These are phyloP conservation scores for Trichogramma evanescens DNA, from an alignment of 2,888 invertebrate genomes.

Conservation along the genomic window DNA sequence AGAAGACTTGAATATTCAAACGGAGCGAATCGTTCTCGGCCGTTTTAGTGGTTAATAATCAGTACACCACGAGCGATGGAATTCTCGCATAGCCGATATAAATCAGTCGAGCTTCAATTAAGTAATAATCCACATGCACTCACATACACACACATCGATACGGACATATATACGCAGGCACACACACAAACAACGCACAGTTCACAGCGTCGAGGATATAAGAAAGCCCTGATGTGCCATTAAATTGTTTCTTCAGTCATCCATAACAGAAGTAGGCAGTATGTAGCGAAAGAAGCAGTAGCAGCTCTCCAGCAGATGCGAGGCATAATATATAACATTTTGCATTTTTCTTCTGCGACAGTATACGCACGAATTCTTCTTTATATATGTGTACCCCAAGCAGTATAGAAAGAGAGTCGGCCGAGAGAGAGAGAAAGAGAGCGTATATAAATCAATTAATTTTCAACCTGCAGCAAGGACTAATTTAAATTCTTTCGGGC, in stretches of 20 bases:
- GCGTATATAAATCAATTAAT: conserved; percentile 45
- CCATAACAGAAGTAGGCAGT: too few relatives aligned
- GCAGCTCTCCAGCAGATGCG: too few relatives aligned
- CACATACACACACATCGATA: neutral
- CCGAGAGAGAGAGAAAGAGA: neutral
- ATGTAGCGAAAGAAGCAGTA: too few relatives aligned
- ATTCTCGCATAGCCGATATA: conserved; percentile 18
- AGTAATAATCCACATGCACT: conserved; percentile 19
- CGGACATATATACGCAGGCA: too few relatives aligned
- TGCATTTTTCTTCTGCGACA: too few relatives aligned
- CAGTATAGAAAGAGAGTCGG: neutral
- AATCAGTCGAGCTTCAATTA: conserved; percentile 25
- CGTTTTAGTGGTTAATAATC: conserved; percentile 16
- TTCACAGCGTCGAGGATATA: too few relatives aligned
- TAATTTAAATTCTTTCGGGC: conserved; percentile 47
- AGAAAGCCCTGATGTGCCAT: neutral
- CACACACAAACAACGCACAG: too few relatives aligned
- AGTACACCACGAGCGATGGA: conserved; percentile 1
- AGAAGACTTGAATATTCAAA: conserved; percentile 9
- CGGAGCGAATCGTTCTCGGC: neutral
- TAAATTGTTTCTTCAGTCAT: conserved; percentile 11
- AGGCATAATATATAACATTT: too few relatives aligned
- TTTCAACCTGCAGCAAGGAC: conserved; percentile 42
- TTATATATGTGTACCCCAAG: neutral
- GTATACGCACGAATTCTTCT: too few relatives aligned